Evolutionary conservation across 2,113 vertebrate species (phyloP), one percentile per base, ranked within the genome.

Genomic region (Cisticola juncidis): DNA sequence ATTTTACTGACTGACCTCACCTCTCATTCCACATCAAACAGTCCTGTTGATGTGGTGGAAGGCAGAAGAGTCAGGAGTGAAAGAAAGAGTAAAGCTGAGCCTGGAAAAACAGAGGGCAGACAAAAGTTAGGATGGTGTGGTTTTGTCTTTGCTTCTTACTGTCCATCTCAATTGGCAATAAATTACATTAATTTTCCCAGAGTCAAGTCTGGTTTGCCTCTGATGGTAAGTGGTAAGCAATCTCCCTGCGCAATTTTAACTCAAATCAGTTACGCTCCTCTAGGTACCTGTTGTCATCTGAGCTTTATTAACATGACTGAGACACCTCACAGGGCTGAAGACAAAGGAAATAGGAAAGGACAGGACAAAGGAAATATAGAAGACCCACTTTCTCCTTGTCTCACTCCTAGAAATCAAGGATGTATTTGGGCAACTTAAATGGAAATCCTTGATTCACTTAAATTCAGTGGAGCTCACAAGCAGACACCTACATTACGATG

Each of bases 1-100:
- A 1, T 64, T 11, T 14, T 64, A 24, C 0, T 1, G 17, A 22
- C 8, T 12, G 28, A 33, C 16, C 0, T 4, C 33, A 50, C 11
- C 25, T n/a, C 5, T 26, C 12, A 7, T 78, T 68, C 14, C 16
- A 13, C 56, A 33, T 54, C 33, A 36, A 24, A 6, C 17, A 29
- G 23, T 36, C 40, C 12, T 71, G 5, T 38, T 66, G 25, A 12
- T 18, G 7, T 47, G 14, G 3, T 33, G 12, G 42, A 51, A 81
- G 8, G 19, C 21, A 47, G 14, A 65, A 35, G 10, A 50, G 12
- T 25, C 14, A 5, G 9, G 18, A 69, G 11, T 29, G 29, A 81
- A 42, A 7, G 29, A 81, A 42, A 7, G 6, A 65, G 16, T 47
- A 22, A 77, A 61, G 7, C 4, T 40, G 22, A 82, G 26, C 8